Conservation (phyloP, 2,888 invertebrate genomes). For the Agonopterix heracliana region DNA sequence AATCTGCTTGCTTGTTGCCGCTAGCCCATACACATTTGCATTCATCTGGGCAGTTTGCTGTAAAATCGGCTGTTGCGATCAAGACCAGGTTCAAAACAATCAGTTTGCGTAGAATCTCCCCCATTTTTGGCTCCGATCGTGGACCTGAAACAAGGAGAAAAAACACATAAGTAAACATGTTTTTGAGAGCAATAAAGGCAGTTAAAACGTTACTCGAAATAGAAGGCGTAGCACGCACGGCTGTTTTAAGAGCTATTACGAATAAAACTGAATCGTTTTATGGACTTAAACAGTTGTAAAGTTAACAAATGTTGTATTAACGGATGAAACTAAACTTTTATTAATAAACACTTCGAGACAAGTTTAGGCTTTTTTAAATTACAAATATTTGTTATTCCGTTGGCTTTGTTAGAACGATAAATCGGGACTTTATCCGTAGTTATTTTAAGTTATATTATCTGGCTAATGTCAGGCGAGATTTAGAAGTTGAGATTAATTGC, state of each 20-base stretch:
- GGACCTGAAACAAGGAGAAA: conserved; percentile 55
- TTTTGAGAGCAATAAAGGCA: conserved; percentile 28
- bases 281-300: conserved; percentile 38
- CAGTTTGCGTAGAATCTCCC: conserved; percentile 34
- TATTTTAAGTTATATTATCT: too few relatives aligned
- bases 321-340: conserved; percentile 3
- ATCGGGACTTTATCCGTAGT: too few relatives aligned
- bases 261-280: conserved; percentile 34
- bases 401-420: too few relatives aligned
- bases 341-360: background rate
- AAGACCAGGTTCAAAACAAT: conserved; percentile 39
- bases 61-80: conserved; percentile 64
- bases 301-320: conserved; percentile 16
- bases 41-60: conserved; percentile 77
- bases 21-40: conserved; percentile 92
- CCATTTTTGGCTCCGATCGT: conserved; percentile 39
- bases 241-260: conserved; percentile 42
- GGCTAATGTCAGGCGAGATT: too few relatives aligned
- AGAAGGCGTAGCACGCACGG: conserved; percentile 41
- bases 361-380: too few relatives aligned
- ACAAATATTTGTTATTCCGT: too few relatives aligned
- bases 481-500: too few relatives aligned
- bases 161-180: conserved; percentile 22
- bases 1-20: conserved; percentile 90
- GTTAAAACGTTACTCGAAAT: conserved; percentile 35